Evolutionary conservation across 2,888 invertebrate genomes (phyloP), one percentile per base, ranked within the genome.

Genomic region (Lucinisca nassula): DNA sequence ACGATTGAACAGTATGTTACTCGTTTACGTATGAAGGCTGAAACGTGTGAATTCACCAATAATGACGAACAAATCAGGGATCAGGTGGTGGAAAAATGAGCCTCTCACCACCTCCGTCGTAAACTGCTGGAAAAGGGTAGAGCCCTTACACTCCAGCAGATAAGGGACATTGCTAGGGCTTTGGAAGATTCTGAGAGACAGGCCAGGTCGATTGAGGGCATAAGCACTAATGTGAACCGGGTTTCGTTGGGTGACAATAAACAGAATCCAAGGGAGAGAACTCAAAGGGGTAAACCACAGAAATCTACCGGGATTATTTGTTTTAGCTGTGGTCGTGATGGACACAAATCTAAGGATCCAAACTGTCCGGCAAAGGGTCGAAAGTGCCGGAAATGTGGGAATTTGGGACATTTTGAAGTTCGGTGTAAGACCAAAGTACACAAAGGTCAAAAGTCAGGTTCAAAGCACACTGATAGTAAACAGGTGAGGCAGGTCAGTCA

Each of bases 61-160:
- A 37, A 61, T 4, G 83, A 88, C 35, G 85, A 85, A 49, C 40
- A 73, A 32, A 86, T 92, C 6, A 12, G 90, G 2, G 91, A 90
- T 70, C 89, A 90, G n/a, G 79, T 91, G 14, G 83, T 91, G 17
- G 86, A 87, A 21, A 90, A 85, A 35, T 86, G 89, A 72, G 8
- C 4, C 0, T 84, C 82, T 14, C n/a, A n/a, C n/a, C n/a, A n/a
- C n/a, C 27, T 92, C 17, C 49, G 86, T 40, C 76, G 88, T 4
- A 88, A 88, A 32, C 32, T 89, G 14, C 55, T 89, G 14, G 89
- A 89, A 61, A 78, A 78, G 45, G 79, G 72, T 24, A 67, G 72
- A 32, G 73, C 51, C 21, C n/a, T 89, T 17, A 87, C 77, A 51
- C 51, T 90, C 35, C 67, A 76, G 12, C 21, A 79, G 38, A 27